Evolutionary conservation across 2,113 vertebrate species (phyloP).

Genomic region (Serinus canaria): DNA sequence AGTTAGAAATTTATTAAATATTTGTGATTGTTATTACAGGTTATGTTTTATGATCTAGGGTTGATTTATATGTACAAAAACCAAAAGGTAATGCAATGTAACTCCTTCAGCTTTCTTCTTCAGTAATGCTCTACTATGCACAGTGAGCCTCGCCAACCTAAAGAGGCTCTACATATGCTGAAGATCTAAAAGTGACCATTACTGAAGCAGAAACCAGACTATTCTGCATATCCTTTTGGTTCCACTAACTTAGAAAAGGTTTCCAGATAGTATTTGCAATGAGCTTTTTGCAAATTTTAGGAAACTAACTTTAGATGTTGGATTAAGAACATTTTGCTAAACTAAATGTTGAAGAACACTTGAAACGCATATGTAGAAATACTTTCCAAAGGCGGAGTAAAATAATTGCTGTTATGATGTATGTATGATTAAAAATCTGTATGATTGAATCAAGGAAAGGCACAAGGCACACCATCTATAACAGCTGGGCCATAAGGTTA

Average conservation of each 20-base stretch:
- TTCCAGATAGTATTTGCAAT: neutral
- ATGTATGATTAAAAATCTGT: neutral
- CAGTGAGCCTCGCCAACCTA: neutral
- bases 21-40: constrained; percentile 73
- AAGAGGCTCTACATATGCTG: neutral
- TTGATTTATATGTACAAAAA: constrained; percentile 51
- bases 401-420: neutral
- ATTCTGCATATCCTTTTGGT: neutral
- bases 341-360: neutral
- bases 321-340: neutral
- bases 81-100: neutral
- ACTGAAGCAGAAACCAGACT: neutral
- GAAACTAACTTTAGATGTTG: neutral
- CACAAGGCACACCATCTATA: neutral
- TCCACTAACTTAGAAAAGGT: neutral
- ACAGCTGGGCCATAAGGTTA: neutral
- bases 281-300: neutral
- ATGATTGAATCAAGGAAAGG: neutral
- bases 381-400: neutral
- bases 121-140: neutral
- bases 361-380: neutral
- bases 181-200: neutral
- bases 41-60: constrained; percentile 63
- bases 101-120: neutral
- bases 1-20: constrained; percentile 69